Evolutionary conservation across 2,888 invertebrate species (phyloP).

Genomic region (Psococerastis gibbosa): DNA sequence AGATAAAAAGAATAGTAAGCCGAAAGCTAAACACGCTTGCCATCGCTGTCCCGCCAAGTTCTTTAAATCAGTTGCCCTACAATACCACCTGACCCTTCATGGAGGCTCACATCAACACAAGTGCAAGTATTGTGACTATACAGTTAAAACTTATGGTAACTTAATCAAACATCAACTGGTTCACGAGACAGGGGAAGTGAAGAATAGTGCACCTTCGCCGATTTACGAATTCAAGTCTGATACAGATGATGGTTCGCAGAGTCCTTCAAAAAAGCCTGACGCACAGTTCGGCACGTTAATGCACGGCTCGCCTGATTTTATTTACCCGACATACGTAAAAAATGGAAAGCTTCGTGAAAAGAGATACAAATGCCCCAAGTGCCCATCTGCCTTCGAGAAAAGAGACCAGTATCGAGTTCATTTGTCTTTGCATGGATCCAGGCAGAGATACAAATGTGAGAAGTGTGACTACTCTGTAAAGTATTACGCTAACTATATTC

Average conservation of each 20-base stretch:
- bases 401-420: conserved; percentile 69
- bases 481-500: conserved; percentile 65
- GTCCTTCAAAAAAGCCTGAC: conserved; percentile 26
- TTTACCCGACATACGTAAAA: conserved; percentile 52
- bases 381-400: conserved; percentile 76
- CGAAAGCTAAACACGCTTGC: conserved; percentile 26
- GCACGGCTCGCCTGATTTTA: conserved; percentile 54
- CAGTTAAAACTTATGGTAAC: conserved; percentile 46
- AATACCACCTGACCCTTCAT: conserved; percentile 48
- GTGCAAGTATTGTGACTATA: conserved; percentile 51
- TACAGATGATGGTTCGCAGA: conserved; percentile 13
- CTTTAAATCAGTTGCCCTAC: conserved; percentile 46
- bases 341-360: conserved; percentile 57
- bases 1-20: conserved; percentile 1
- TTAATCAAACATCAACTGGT: conserved; percentile 40
- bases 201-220: not conserved
- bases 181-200: conserved; percentile 19
- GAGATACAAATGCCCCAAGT: conserved; percentile 65
- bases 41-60: conserved; percentile 54
- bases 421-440: conserved; percentile 61
- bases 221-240: not conserved
- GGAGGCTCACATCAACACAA: conserved; percentile 41
- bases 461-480: conserved; percentile 76
- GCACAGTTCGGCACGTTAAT: conserved; percentile 47
- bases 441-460: conserved; percentile 64